Evolutionary conservation across 2,888 invertebrate genomes (phyloP).

Genomic region (Alcis repandata): DNA sequence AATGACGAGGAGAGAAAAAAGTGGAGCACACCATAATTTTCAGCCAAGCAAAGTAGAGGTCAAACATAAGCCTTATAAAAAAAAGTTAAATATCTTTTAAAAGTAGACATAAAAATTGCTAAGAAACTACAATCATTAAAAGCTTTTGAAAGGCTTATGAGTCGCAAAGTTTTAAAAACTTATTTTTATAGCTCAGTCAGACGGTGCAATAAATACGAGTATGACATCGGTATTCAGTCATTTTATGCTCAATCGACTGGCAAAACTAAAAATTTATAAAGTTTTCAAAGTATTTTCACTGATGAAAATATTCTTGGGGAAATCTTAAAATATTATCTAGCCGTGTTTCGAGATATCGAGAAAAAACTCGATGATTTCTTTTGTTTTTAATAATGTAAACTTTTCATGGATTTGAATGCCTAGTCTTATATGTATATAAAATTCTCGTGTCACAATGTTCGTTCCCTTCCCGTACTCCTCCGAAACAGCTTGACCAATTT

Average conservation of each 20-base stretch:
- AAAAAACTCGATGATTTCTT: too few relatives aligned
- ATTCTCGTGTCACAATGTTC: too few relatives aligned
- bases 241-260: slow-evolving; percentile 14
- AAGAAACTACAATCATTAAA: slow-evolving; percentile 7
- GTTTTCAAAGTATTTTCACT: not conserved
- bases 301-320: not conserved
- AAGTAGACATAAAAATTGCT: not conserved
- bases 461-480: too few relatives aligned
- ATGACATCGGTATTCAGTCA: not conserved
- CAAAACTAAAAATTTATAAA: not conserved
- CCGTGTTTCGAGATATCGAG: too few relatives aligned
- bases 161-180: not conserved
- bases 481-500: too few relatives aligned
- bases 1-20: too few relatives aligned
- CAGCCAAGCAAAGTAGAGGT: not conserved
- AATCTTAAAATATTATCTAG: not conserved
- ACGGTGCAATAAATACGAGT: not conserved
- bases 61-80: not conserved
- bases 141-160: slow-evolving; percentile 6
- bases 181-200: slow-evolving; percentile 3
- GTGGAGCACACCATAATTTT: too few relatives aligned
- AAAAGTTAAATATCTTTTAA: not conserved
- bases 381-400: too few relatives aligned
- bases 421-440: too few relatives aligned
- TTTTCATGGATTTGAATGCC: too few relatives aligned